Conservation (phyloP, 1,140 invertebrate genomes). For the Microplitis mediator region DNA sequence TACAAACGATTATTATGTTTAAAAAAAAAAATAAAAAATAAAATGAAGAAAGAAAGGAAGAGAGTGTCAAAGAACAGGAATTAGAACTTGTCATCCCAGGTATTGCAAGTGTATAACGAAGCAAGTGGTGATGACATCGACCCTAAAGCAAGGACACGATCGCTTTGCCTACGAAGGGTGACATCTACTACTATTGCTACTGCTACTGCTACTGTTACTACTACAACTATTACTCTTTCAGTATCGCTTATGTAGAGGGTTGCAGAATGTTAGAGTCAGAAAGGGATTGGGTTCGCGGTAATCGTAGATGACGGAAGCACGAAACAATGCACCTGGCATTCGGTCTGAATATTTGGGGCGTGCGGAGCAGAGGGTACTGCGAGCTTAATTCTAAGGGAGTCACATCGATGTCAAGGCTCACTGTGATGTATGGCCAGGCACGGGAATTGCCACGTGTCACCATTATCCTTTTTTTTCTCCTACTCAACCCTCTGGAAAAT, state of each 20-base stretch:
- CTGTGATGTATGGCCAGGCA: slow-evolving; percentile 46
- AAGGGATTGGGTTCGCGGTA: slow-evolving; percentile 33
- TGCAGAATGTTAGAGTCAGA: slow-evolving; percentile 10
- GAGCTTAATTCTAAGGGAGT: slow-evolving; percentile 24
- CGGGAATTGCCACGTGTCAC: slow-evolving; percentile 48
- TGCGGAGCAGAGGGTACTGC: slow-evolving; percentile 22
- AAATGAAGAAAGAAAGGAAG: not conserved
- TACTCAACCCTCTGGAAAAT: not conserved
- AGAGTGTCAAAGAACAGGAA: slow-evolving; percentile 3
- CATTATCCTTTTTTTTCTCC: slow-evolving; percentile 28
- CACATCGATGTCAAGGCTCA: slow-evolving; percentile 42
- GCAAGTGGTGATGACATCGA: slow-evolving; percentile 21
- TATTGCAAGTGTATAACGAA: slow-evolving; percentile 21
- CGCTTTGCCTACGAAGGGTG: not conserved
- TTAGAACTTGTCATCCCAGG: slow-evolving; percentile 30
- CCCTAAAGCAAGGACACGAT: not conserved
- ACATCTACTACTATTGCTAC: not conserved
- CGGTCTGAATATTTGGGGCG: slow-evolving; percentile 23
- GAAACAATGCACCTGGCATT: slow-evolving; percentile 49
- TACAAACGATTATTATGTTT: not conserved
- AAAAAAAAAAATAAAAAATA: not conserved
- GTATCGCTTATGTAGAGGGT: slow-evolving; percentile 31
- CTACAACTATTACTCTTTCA: no score
- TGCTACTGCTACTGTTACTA: not conserved
- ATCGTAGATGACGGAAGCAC: slow-evolving; percentile 45